A percentile compares a stretch with the other conserved stretches of the same genome.
These are phyloP conservation scores for Chymomyza fuscimana DNA, from an alignment of 2,888 invertebrate species.

Conservation along the genomic window DNA sequence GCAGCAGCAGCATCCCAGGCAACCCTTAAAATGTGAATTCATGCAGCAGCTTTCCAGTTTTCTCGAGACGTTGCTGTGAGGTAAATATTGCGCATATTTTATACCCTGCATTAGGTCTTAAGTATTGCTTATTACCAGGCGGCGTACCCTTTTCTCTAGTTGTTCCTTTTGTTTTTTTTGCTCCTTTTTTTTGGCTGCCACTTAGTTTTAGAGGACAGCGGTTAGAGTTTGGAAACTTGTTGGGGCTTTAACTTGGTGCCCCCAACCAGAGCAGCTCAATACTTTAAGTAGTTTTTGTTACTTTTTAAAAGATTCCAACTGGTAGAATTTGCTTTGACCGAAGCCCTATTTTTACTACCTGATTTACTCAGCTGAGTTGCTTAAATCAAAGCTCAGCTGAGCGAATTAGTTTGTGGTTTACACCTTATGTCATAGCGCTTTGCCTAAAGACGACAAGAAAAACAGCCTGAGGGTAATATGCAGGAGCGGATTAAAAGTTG, in stretches of 20 bases:
- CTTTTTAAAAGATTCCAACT: no score
- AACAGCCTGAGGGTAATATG: no score
- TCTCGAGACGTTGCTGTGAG: conserved; percentile 19
- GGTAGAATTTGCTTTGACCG: no score
- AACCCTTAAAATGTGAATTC: conserved; percentile 11
- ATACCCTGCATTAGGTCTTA: conserved; percentile 69
- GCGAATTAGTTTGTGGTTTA: no score
- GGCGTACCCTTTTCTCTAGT: conserved; percentile 5
- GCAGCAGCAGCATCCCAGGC: neutral
- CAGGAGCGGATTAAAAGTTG: no score
- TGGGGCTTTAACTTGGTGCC: neutral
- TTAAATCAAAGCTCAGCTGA: no score
- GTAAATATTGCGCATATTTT: conserved; percentile 68
- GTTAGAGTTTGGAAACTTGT: neutral
- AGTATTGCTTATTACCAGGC: conserved; percentile 65
- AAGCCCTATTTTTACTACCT: no score
- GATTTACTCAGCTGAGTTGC: no score
- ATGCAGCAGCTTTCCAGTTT: neutral
- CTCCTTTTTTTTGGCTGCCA: conserved; percentile 10
- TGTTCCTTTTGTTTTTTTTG: neutral
- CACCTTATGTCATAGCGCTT: no score
- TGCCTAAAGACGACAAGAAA: no score
- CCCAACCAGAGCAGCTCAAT: no score
- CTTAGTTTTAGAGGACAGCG: neutral
- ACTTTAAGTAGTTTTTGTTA: neutral